Evolutionary conservation across 2,888 invertebrate genomes (phyloP).

Genomic region (Boloria euphrosyne): DNA sequence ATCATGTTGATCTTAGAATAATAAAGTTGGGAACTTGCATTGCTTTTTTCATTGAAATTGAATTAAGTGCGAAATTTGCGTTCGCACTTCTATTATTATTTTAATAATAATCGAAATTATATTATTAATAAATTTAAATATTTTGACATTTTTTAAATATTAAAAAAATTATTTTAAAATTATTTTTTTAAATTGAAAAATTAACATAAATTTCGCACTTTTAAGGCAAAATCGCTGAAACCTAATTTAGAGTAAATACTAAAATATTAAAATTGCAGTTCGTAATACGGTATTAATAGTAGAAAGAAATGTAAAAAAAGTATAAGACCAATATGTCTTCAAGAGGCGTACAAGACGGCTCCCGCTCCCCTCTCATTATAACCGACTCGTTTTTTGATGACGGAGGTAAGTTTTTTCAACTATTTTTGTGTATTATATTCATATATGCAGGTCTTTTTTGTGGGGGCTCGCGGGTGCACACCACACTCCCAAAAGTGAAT

Average conservation of each 20-base stretch:
- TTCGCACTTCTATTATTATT: no score
- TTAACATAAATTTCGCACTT: neutral
- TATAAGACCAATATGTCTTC: constrained; percentile 60
- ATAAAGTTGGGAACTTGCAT: no score
- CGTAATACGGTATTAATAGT: neutral
- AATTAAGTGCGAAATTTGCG: no score
- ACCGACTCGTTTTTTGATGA: constrained; percentile 77
- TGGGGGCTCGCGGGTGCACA: no score
- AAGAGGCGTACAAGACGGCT: constrained; percentile 73
- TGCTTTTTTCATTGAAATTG: no score
- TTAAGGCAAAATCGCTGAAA: neutral
- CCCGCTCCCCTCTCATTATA: constrained; percentile 68
- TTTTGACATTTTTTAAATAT: no score
- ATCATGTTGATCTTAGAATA: no score
- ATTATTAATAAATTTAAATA: no score
- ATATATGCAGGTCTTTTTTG: no score
- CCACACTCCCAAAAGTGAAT: no score
- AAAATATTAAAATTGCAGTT: neutral
- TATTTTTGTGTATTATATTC: neutral
- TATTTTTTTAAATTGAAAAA: neutral
- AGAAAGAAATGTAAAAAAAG: neutral
- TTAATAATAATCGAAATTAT: no score
- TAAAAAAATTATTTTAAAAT: no score
- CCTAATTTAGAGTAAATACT: constrained; percentile 17
- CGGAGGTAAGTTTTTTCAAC: constrained; percentile 56